These are phyloP conservation scores for Sebastes melanostomus DNA, from an alignment of 2,797 vertebrate genomes.

Conservation along the genomic window DNA sequence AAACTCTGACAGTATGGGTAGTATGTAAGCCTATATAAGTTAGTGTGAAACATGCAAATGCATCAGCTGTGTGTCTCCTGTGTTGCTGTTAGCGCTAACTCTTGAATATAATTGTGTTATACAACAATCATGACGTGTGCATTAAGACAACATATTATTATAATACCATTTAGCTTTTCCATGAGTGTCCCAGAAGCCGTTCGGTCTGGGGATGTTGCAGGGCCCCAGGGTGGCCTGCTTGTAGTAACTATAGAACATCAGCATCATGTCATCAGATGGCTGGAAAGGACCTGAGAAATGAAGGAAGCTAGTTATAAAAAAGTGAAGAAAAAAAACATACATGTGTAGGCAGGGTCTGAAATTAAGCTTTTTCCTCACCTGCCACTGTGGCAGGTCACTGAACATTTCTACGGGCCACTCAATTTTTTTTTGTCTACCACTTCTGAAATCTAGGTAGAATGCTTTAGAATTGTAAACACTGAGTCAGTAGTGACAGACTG, in stretches of 20 bases:
- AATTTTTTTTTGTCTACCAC: too few relatives aligned
- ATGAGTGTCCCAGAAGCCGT: conserved; percentile 90
- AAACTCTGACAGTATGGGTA: background rate
- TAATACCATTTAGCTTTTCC: conserved; percentile 91
- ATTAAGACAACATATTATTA: background rate
- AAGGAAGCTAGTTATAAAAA: background rate
- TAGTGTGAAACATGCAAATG: background rate
- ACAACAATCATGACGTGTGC: background rate
- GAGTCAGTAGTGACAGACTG: too few relatives aligned
- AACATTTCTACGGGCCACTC: too few relatives aligned
- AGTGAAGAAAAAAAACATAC: background rate
- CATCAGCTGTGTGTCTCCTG: background rate
- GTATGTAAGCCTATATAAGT: too few relatives aligned
- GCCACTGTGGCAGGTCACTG: too few relatives aligned
- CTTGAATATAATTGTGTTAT: background rate
- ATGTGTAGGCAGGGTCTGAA: too few relatives aligned
- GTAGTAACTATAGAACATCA: conserved; percentile 94
- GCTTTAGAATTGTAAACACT: too few relatives aligned
- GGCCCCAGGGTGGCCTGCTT: conserved; percentile 93
- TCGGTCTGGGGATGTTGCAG: conserved; percentile 87
- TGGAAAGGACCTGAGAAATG: conserved; percentile 88
- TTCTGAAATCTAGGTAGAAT: too few relatives aligned
- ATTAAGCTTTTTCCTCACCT: too few relatives aligned
- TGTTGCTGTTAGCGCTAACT: background rate
- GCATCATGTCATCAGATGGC: conserved; percentile 95